Evolutionary conservation across 1,140 invertebrate species (phyloP).

Genomic region (Heliconius hewitsoni): DNA sequence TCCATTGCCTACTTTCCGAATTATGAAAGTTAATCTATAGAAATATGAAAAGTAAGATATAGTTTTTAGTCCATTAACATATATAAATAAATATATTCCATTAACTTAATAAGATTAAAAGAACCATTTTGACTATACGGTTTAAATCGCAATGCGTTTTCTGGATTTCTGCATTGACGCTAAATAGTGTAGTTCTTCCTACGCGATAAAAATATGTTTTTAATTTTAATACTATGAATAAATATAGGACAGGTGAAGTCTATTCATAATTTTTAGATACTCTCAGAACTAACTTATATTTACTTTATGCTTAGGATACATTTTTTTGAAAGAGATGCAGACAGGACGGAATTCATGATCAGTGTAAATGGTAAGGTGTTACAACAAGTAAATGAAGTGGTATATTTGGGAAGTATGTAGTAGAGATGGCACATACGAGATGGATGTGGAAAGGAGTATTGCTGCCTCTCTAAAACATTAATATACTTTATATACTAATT

Average conservation of each 20-base stretch:
- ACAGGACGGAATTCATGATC: too few species aligned
- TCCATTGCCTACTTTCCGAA: background rate
- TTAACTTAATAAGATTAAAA: background rate
- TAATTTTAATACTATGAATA: background rate
- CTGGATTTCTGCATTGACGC: constrained; percentile 24
- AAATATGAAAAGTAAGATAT: too few species aligned
- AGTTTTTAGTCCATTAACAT: background rate
- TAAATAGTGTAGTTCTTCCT: constrained; percentile 18
- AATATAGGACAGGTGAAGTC: background rate
- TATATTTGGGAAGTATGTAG: too few species aligned
- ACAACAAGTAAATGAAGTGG: too few species aligned
- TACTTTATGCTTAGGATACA: too few species aligned
- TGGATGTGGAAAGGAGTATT: too few species aligned
- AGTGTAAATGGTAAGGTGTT: too few species aligned
- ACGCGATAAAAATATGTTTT: background rate
- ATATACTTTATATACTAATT: background rate
- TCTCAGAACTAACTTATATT: too few species aligned
- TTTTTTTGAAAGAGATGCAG: too few species aligned
- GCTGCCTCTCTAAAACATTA: background rate
- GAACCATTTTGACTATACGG: background rate
- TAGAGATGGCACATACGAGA: too few species aligned
- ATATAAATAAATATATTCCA: background rate
- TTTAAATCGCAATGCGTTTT: constrained; percentile 25
- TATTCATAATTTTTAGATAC: too few species aligned
- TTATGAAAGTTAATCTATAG: too few species aligned